Percentiles rank a stretch among this genome's conserved stretches.
Conservation (phyloP, 2,797 vertebrate genomes). For the Hemitrygon akajei region DNA sequence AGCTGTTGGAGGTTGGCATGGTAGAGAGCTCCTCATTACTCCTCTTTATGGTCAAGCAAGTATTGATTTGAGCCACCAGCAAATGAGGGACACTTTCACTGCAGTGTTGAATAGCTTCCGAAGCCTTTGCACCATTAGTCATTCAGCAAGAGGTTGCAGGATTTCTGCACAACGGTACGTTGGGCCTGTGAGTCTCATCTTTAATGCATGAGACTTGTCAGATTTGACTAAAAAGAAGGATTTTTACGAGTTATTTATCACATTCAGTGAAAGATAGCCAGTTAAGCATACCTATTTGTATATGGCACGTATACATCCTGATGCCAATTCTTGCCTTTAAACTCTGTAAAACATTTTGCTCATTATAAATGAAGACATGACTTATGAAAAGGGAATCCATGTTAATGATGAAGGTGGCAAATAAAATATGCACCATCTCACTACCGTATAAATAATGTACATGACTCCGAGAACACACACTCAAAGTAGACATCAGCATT, state of each 20-base stretch:
- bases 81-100: background rate
- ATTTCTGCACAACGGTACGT: background rate
- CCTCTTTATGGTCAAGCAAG: background rate
- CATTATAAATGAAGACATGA: background rate
- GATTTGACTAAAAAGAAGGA: constrained; percentile 20
- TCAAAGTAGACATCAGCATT: too few species aligned
- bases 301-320: background rate
- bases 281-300: background rate
- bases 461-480: background rate
- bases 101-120: background rate
- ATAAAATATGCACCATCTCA: background rate
- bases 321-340: background rate
- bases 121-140: background rate
- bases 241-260: background rate
- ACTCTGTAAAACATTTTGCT: background rate
- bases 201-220: constrained; percentile 23
- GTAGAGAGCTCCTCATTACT: background rate
- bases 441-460: constrained; percentile 13
- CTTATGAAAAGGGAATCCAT: background rate
- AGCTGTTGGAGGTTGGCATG: background rate
- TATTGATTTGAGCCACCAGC: background rate
- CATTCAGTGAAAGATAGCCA: background rate
- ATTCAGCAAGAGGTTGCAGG: background rate
- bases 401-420: background rate
- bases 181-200: background rate